These are phyloP conservation scores for Rotaria sp. DNA, from an alignment of 2,888 invertebrate genomes.

Conservation along the genomic window DNA sequence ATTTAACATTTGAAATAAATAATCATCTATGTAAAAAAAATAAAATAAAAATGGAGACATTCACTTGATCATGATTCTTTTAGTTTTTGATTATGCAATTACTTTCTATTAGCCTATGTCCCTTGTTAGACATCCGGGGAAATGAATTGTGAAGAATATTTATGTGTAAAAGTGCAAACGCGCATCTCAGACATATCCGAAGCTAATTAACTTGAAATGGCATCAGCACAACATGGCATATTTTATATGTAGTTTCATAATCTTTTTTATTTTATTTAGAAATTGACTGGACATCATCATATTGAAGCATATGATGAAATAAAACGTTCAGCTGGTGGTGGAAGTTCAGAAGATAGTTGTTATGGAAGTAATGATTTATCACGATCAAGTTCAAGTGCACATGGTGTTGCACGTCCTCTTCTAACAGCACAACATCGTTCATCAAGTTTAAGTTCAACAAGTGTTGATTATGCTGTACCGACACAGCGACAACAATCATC, in stretches of 20 bases:
- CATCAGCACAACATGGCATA: neutral
- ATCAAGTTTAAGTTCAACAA: conserved; percentile 27
- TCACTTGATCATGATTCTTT: neutral
- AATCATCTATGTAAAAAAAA: neutral
- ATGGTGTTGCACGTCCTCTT: conserved; percentile 8
- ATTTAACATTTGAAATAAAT: neutral
- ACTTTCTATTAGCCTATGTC: neutral
- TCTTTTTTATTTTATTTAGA: neutral
- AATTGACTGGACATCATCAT: neutral
- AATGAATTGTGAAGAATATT: neutral
- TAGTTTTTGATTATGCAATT: neutral
- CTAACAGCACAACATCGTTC: conserved; percentile 11
- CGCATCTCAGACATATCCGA: neutral
- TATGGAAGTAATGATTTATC: conserved; percentile 27
- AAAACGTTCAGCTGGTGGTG: neutral
- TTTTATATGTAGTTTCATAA: neutral
- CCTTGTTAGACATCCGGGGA: neutral
- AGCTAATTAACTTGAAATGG: neutral
- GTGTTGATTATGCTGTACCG: conserved; percentile 22
- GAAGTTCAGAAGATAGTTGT: conserved; percentile 28
- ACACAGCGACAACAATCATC: neutral
- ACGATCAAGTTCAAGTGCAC: conserved; percentile 25
- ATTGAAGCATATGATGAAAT: neutral
- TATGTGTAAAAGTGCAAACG: too few species aligned
- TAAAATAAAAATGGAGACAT: too few species aligned